Conservation (phyloP, 2,888 invertebrate genomes). For the Balanococcus diminutus region DNA sequence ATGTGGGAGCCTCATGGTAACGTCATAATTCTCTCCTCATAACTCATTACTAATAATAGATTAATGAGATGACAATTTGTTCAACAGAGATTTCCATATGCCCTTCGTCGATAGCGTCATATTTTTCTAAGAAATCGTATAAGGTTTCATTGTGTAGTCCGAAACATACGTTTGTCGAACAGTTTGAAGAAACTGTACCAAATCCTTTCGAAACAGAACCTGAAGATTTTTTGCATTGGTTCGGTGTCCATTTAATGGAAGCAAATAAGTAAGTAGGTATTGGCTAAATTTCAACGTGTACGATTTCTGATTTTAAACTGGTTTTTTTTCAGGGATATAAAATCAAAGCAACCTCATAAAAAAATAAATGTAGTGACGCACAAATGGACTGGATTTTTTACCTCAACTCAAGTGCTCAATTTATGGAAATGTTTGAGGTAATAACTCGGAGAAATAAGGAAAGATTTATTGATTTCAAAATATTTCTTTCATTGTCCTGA, state of each 20-base stretch:
- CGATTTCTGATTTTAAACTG: background rate
- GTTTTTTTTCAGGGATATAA: background rate
- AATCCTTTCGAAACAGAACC: background rate
- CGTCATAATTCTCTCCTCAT: background rate
- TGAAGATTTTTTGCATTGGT: slow-evolving; percentile 24
- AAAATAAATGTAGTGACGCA: background rate
- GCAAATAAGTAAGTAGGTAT: background rate
- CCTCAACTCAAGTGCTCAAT: background rate
- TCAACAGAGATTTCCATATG: background rate
- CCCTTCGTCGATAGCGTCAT: slow-evolving; percentile 10
- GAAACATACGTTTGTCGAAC: background rate
- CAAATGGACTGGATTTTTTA: slow-evolving; percentile 29
- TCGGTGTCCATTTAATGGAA: background rate
- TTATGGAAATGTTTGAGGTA: background rate
- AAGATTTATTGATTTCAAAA: too few relatives aligned
- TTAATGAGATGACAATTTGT: background rate
- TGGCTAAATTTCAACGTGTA: too few relatives aligned
- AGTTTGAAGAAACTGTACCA: background rate
- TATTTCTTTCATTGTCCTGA: too few relatives aligned
- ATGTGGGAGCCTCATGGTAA: slow-evolving; percentile 27
- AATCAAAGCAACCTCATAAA: background rate
- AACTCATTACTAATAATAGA: background rate
- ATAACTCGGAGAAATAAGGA: too few relatives aligned
- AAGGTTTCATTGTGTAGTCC: slow-evolving; percentile 14
- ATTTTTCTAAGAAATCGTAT: slow-evolving; percentile 4